Conservation (phyloP, 2,113 vertebrate species). For the Ahaetulla prasina region DNA sequence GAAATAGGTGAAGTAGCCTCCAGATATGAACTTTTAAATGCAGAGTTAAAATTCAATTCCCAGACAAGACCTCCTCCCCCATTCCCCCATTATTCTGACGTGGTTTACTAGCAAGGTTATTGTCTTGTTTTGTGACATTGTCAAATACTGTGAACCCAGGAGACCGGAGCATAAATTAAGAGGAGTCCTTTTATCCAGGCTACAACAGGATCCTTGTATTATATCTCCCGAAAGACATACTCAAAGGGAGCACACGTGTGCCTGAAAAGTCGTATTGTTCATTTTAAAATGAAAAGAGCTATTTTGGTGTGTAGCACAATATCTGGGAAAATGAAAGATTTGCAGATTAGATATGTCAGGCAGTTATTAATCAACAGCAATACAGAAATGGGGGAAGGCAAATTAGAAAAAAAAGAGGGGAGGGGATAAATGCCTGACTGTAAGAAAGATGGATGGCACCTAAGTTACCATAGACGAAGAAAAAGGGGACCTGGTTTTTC, state of each 20-base stretch:
- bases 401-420: constrained; percentile 1
- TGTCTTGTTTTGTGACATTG: constrained; percentile 10
- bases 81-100: not conserved
- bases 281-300: constrained; percentile 10
- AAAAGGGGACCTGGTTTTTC: not conserved
- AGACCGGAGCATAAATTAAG: constrained; percentile 35
- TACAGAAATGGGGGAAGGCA: constrained; percentile 2
- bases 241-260: constrained; percentile 2
- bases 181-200: constrained; percentile 14
- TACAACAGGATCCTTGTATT: constrained; percentile 17
- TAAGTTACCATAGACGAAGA: not conserved
- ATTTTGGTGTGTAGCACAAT: not conserved
- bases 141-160: not conserved
- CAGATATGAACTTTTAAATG: constrained; percentile 13
- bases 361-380: constrained; percentile 14
- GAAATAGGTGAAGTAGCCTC: not conserved
- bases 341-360: constrained; percentile 5
- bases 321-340: constrained; percentile 32
- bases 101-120: constrained; percentile 11
- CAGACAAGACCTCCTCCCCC: constrained; percentile 6
- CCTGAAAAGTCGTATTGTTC: not conserved
- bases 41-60: constrained; percentile 12
- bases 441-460: constrained; percentile 5
- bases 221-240: not conserved
- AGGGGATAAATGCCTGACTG: constrained; percentile 8